Percentiles rank a stretch among this genome's conserved stretches.
Evolutionary conservation across 1,140 invertebrate species (phyloP).

Genomic region (Parasteatoda tepidariorum): DNA sequence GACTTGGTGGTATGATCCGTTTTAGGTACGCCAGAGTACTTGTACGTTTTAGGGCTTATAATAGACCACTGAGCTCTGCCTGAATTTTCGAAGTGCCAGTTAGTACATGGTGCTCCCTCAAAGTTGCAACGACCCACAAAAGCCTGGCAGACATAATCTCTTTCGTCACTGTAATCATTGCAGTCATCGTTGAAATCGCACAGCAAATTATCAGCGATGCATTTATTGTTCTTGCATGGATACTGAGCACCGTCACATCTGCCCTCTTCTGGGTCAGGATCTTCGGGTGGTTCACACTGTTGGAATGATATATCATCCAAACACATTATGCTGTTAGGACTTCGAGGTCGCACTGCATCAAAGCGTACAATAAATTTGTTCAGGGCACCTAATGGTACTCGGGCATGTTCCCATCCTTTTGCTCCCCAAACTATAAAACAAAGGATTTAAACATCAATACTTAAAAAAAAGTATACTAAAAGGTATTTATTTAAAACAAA

Average conservation of each 20-base stretch:
- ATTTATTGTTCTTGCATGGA: constrained; percentile 34
- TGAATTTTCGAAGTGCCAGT: constrained; percentile 14
- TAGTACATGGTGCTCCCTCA: background rate
- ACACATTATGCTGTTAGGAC: background rate
- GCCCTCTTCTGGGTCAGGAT: background rate
- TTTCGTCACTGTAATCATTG: constrained; percentile 37
- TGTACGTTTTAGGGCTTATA: background rate
- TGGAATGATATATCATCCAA: constrained; percentile 46
- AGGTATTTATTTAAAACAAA: too few relatives aligned
- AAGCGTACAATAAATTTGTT: constrained; percentile 23
- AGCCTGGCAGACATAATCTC: constrained; percentile 15
- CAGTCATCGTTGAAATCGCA: constrained; percentile 58
- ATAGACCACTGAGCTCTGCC: background rate
- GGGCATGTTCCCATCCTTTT: constrained; percentile 35
- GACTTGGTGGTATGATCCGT: constrained; percentile 25
- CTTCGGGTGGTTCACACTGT: constrained; percentile 11
- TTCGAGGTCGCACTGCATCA: constrained; percentile 17
- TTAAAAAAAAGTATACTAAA: too few relatives aligned
- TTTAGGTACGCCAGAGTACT: background rate
- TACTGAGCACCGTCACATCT: constrained; percentile 7
- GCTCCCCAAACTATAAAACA: background rate
- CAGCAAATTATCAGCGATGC: background rate
- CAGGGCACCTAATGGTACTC: background rate
- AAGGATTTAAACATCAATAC: background rate
- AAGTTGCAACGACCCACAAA: constrained; percentile 40